Conservation (phyloP, 2,888 invertebrate species). For the Cenopis cana region DNA sequence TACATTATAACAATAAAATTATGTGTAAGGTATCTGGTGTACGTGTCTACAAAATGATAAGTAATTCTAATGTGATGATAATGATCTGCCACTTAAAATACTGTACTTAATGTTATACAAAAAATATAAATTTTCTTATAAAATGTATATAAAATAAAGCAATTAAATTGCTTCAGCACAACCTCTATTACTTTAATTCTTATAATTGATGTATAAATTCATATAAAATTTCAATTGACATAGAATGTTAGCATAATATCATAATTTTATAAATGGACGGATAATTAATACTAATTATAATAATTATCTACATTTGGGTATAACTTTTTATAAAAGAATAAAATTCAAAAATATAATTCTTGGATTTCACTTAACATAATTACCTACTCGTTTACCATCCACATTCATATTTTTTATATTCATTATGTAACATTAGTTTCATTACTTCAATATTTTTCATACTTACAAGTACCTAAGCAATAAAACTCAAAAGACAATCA, state of each 20-base stretch:
- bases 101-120: conserved; percentile 48
- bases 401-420: background rate
- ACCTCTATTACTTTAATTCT: conserved; percentile 73
- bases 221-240: conserved; percentile 54
- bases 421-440: conserved; percentile 8
- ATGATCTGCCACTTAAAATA: conserved; percentile 35
- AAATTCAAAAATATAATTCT: conserved; percentile 41
- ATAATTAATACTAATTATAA: conserved; percentile 51
- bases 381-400: conserved; percentile 33
- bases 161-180: conserved; percentile 78
- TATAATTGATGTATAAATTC: conserved; percentile 50
- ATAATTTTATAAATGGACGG: conserved; percentile 60
- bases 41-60: conserved; percentile 23
- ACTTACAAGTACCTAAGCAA: conserved; percentile 8
- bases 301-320: conserved; percentile 78
- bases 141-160: conserved; percentile 60
- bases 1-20: conserved; percentile 12
- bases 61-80: conserved; percentile 26
- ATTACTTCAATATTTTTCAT: conserved; percentile 6
- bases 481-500: conserved; percentile 8
- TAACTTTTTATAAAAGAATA: conserved; percentile 53
- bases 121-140: conserved; percentile 48
- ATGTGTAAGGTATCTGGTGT: conserved; percentile 23
- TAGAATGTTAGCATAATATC: conserved; percentile 53
- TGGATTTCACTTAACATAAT: conserved; percentile 44